Percentiles rank a stretch among this genome's conserved stretches.
These are phyloP conservation scores for Drosophila tani DNA, from an alignment of 1,140 invertebrate species.

Conservation along the genomic window DNA sequence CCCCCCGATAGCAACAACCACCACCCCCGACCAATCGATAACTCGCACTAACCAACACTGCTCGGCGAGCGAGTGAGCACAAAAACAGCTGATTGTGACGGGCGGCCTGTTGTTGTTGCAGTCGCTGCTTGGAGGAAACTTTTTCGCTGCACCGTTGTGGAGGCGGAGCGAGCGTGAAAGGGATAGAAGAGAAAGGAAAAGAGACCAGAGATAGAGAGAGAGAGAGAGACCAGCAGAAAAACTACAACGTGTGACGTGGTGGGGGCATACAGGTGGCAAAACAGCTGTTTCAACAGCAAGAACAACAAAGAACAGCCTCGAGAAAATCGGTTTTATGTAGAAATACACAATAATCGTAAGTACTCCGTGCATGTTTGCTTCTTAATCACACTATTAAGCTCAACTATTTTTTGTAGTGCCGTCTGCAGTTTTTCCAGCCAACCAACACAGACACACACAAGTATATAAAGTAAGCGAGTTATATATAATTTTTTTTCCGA, in stretches of 20 bases:
- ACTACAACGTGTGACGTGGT: slow-evolving; percentile 66
- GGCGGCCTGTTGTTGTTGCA: slow-evolving; percentile 41
- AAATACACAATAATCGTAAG: slow-evolving; percentile 55
- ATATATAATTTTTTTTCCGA: slow-evolving; percentile 8
- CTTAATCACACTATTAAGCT: slow-evolving; percentile 52
- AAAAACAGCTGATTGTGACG: slow-evolving; percentile 67
- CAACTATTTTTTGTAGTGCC: slow-evolving; percentile 58
- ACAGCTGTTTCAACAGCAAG: slow-evolving; percentile 77
- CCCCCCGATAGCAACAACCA: slow-evolving; percentile 26
- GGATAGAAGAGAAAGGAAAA: slow-evolving; percentile 48
- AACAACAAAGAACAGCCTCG: slow-evolving; percentile 47
- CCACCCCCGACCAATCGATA: slow-evolving; percentile 28
- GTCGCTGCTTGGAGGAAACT: slow-evolving; percentile 30
- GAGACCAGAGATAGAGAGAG: slow-evolving; percentile 46
- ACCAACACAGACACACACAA: slow-evolving; percentile 33
- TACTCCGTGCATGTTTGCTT: slow-evolving; percentile 33
- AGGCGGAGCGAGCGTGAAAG: slow-evolving; percentile 40
- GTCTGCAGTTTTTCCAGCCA: slow-evolving; percentile 54
- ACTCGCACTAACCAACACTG: slow-evolving; percentile 66
- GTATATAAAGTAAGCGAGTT: slow-evolving; percentile 45
- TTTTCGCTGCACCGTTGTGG: slow-evolving; percentile 39
- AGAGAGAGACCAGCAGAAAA: slow-evolving; percentile 31
- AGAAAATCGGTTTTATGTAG: slow-evolving; percentile 43
- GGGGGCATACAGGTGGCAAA: slow-evolving; percentile 66
- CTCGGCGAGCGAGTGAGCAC: slow-evolving; percentile 32